Percentiles rank a stretch among this genome's conserved stretches.
Evolutionary conservation across 2,797 vertebrate genomes (phyloP).

Genomic region (Schizothorax lantsangensis): DNA sequence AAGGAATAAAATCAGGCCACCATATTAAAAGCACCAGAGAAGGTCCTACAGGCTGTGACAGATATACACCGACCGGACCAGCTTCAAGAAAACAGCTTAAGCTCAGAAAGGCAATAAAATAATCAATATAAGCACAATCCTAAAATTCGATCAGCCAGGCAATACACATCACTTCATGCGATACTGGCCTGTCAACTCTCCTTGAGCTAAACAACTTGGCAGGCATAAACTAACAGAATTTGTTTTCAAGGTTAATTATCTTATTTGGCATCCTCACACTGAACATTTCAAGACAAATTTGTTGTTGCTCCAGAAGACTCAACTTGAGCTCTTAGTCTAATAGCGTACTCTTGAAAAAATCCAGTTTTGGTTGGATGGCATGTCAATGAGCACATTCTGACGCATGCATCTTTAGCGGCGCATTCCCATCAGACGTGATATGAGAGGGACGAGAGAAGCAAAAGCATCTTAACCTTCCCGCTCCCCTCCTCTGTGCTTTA

Average conservation of each 20-base stretch:
- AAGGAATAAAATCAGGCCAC: slow-evolving; percentile 54
- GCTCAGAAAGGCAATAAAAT: slow-evolving; percentile 27
- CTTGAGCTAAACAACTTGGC: slow-evolving; percentile 32
- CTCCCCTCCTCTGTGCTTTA: neutral
- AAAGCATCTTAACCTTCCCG: slow-evolving; percentile 14
- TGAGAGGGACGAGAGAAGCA: slow-evolving; percentile 23
- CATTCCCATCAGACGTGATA: slow-evolving; percentile 33
- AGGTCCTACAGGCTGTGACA: slow-evolving; percentile 34
- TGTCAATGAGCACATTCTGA: slow-evolving; percentile 8
- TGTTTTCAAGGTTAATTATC: slow-evolving; percentile 46
- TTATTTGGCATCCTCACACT: slow-evolving; percentile 38
- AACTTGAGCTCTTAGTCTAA: slow-evolving; percentile 3
- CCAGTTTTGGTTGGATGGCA: neutral
- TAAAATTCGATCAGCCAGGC: slow-evolving; percentile 31
- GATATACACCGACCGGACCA: slow-evolving; percentile 10
- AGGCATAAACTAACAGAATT: slow-evolving; percentile 39
- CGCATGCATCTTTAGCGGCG: neutral
- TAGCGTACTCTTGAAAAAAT: neutral
- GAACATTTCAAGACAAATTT: slow-evolving; percentile 21
- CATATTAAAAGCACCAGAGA: slow-evolving; percentile 48
- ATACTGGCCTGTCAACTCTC: slow-evolving; percentile 43
- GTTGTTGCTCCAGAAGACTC: slow-evolving; percentile 3
- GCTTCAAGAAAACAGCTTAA: slow-evolving; percentile 29
- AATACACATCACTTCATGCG: slow-evolving; percentile 23
- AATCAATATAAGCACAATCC: slow-evolving; percentile 41